phyloP scores from a whole-genome alignment of 2,888 invertebrate species.

The Perithous albicinctus region DNA sequence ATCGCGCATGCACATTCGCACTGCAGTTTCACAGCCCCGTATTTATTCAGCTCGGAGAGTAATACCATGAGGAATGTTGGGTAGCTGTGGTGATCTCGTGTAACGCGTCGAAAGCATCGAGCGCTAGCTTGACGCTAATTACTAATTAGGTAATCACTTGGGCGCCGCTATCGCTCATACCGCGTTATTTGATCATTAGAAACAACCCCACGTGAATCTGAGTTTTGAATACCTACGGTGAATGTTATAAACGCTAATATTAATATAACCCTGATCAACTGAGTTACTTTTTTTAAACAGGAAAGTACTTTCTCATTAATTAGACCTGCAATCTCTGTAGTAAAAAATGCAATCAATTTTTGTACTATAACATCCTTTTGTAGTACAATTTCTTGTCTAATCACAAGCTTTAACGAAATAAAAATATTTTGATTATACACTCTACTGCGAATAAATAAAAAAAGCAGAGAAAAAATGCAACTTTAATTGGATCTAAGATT shows the following conservation, averaged over 20 bases:
- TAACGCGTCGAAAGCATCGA: slow-evolving; percentile 11
- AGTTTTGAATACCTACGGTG: not conserved
- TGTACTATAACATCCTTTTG: no score
- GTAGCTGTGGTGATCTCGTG: not conserved
- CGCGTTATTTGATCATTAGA: slow-evolving; percentile 61
- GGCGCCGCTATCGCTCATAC: slow-evolving; percentile 31
- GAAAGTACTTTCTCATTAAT: no score
- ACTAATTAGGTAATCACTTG: slow-evolving; percentile 64
- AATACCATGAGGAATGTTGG: slow-evolving; percentile 13
- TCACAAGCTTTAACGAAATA: no score
- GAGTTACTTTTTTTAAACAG: not conserved
- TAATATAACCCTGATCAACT: not conserved
- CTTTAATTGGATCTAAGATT: no score
- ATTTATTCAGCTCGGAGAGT: slow-evolving; percentile 35
- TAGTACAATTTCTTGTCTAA: no score
- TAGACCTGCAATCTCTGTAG: no score
- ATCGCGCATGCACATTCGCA: slow-evolving; percentile 34
- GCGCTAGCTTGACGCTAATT: slow-evolving; percentile 47
- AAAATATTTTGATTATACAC: no score
- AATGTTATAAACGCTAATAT: not conserved
- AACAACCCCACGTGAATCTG: not conserved
- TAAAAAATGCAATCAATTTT: no score
- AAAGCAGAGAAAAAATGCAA: no score
- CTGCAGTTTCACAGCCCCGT: not conserved
- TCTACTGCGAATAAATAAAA: no score